phyloP scores from a whole-genome alignment of 1,140 invertebrate species.

The Drosophila dunni region DNA sequence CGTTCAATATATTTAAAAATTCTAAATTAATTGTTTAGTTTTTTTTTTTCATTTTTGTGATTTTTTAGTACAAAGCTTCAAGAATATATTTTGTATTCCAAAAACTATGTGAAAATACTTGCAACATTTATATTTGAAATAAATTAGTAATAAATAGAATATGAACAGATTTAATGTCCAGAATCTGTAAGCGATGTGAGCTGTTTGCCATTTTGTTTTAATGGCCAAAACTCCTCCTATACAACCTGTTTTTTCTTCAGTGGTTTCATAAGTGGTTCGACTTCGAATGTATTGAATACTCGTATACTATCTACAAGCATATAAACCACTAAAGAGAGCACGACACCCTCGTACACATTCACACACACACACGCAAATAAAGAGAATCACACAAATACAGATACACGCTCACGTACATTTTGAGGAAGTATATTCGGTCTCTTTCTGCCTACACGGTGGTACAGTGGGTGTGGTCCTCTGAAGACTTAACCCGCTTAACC shows the following conservation, averaged over 20 bases:
- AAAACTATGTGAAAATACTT: too few species aligned
- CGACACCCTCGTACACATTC: neutral
- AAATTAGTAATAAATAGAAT: too few species aligned
- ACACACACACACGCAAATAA: neutral
- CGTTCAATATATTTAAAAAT: too few species aligned
- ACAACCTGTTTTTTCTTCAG: slow-evolving; percentile 30
- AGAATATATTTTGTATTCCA: too few species aligned
- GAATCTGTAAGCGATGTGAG: neutral
- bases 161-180: neutral
- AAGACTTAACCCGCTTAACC: neutral
- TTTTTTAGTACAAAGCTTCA: too few species aligned
- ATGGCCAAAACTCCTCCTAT: slow-evolving; percentile 36
- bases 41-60: too few species aligned
- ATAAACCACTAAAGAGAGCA: neutral
- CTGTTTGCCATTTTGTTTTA: slow-evolving; percentile 32
- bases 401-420: neutral
- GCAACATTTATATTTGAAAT: too few species aligned
- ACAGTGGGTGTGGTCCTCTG: neutral
- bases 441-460: neutral
- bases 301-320: neutral
- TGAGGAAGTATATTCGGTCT: neutral
- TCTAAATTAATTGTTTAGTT: too few species aligned
- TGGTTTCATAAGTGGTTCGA: slow-evolving; percentile 24
- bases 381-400: too few species aligned
- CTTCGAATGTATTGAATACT: slow-evolving; percentile 16